These are phyloP conservation scores for Adelphocoris suturalis DNA, from an alignment of 2,888 invertebrate genomes.

Conservation along the genomic window DNA sequence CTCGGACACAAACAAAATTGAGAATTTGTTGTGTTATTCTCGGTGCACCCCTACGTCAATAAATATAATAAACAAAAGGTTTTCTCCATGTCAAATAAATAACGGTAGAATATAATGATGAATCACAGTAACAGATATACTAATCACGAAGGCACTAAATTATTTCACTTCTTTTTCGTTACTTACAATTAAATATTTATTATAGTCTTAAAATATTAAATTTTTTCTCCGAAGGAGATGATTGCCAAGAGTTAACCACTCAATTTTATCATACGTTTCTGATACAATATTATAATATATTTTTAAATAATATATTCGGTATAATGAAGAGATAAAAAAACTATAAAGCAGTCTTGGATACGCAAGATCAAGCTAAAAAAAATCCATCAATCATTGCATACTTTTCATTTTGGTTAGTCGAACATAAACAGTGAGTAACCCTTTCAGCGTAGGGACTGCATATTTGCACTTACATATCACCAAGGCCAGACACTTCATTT, in stretches of 20 bases:
- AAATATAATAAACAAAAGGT: not conserved
- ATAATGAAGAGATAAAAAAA: not conserved
- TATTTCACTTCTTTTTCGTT: slow-evolving; percentile 11
- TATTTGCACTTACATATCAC: not conserved
- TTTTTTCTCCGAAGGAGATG: slow-evolving; percentile 30
- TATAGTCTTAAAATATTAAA: not conserved
- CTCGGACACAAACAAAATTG: too few species aligned
- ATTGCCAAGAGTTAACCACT: slow-evolving; percentile 25
- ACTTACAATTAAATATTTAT: slow-evolving; percentile 12
- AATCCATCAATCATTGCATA: not conserved
- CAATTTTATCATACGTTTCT: not conserved
- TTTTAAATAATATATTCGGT: slow-evolving; percentile 29
- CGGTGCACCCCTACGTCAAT: too few species aligned
- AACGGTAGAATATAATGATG: not conserved
- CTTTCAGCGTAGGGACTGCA: not conserved
- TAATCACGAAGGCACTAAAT: slow-evolving; percentile 35
- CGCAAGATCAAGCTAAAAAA: slow-evolving; percentile 25
- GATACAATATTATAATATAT: not conserved
- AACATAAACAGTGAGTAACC: not conserved
- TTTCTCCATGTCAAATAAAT: not conserved
- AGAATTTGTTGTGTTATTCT: too few species aligned
- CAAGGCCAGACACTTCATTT: not conserved
- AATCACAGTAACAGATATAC: slow-evolving; percentile 22
- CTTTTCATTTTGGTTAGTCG: not conserved
- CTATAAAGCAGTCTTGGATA: slow-evolving; percentile 31